Percentiles rank a stretch among this genome's conserved stretches.
Conservation (phyloP, 2,113 vertebrate genomes). For the Sapajus apella region DNA sequence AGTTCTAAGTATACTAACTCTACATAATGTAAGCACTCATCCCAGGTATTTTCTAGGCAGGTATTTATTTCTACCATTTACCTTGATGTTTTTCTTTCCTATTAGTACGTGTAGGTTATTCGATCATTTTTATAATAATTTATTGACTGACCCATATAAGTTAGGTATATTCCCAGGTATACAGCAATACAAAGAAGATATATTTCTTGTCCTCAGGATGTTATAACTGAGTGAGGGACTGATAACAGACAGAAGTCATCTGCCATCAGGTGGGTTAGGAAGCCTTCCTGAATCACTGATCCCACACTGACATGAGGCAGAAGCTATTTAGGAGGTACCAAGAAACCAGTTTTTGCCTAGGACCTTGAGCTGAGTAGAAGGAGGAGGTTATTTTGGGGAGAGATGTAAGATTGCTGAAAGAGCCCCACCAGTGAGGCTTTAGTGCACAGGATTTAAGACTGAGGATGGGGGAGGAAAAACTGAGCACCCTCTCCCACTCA, state of each 20-base stretch:
- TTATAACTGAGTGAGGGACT: constrained; percentile 2
- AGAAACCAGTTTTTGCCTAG: not conserved
- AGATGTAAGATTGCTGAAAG: not conserved
- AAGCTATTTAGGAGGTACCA: not conserved
- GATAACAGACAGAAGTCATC: not conserved
- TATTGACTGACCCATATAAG: not conserved
- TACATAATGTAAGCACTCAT: not conserved
- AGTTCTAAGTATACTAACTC: not conserved
- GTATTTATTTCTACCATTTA: not conserved
- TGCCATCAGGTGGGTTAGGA: not conserved
- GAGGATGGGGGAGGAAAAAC: not conserved
- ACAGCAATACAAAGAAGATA: not conserved
- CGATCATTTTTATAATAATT: not conserved
- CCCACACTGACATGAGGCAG: not conserved
- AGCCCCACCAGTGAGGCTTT: not conserved
- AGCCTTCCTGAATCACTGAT: not conserved
- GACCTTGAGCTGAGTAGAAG: not conserved
- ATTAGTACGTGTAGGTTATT: not conserved
- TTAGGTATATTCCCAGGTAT: not conserved
- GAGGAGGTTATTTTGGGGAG: not conserved
- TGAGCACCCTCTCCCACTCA: not conserved
- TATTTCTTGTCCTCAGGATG: not conserved
- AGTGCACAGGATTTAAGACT: not conserved
- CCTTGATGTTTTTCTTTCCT: not conserved
- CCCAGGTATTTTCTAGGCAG: not conserved